phyloP scores from a whole-genome alignment of 2,113 vertebrate species.

The Pogona vitticeps region DNA sequence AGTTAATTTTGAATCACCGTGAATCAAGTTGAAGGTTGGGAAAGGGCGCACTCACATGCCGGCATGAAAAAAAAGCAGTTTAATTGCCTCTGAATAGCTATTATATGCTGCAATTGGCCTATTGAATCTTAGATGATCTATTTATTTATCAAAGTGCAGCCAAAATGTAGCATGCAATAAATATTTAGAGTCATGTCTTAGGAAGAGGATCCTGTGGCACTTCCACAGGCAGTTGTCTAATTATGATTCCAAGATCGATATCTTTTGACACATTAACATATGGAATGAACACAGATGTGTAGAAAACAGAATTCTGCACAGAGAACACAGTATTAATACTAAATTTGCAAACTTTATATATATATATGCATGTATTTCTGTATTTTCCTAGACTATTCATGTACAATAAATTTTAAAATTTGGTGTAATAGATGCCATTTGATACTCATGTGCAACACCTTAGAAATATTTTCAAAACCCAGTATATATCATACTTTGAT shows the following conservation, averaged over 20 bases:
- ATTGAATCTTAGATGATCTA: constrained; percentile 76
- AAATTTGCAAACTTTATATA: not conserved
- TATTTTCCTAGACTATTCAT: not conserved
- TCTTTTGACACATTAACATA: not conserved
- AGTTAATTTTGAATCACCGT: constrained; percentile 83
- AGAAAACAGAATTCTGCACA: not conserved
- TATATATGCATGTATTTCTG: not conserved
- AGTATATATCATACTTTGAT: no score
- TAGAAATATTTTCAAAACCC: no score
- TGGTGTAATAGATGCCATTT: not conserved
- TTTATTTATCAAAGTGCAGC: constrained; percentile 76
- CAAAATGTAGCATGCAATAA: constrained; percentile 41
- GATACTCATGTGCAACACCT: not conserved
- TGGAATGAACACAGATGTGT: not conserved
- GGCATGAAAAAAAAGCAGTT: constrained; percentile 76
- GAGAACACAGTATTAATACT: not conserved
- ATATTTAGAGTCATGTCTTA: constrained; percentile 23
- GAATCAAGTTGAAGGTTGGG: constrained; percentile 82
- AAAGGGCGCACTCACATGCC: constrained; percentile 75
- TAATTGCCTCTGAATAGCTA: constrained; percentile 83
- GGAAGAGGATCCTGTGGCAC: not conserved
- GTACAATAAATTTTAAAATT: not conserved
- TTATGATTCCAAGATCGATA: rapidly evolving
- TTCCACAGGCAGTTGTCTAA: not conserved
- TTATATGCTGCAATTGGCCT: constrained; percentile 77